phyloP scores from a whole-genome alignment of 2,113 vertebrate species.

The Pontoporia blainvillei region DNA sequence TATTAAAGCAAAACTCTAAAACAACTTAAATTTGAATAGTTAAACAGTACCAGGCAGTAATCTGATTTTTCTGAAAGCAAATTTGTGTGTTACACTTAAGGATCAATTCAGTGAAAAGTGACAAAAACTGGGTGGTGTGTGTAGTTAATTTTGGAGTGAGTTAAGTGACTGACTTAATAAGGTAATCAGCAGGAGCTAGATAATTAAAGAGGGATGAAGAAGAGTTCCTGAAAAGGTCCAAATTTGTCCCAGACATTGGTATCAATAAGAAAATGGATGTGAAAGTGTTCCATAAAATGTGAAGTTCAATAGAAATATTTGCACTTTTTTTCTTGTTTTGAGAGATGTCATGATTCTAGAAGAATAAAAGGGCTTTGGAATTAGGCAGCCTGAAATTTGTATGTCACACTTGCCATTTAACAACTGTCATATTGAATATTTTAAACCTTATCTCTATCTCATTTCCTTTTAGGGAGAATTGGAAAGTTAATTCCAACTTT shows the following conservation, averaged over 20 bases:
- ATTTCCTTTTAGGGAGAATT: not conserved
- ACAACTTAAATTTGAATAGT: not conserved
- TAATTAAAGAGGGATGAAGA: not conserved
- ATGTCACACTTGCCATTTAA: not conserved
- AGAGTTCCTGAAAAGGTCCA: not conserved
- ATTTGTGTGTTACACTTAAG: not conserved
- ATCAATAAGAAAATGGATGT: not conserved
- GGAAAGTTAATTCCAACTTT: not conserved
- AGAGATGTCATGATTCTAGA: not conserved
- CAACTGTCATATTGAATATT: not conserved
- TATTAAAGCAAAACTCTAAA: not conserved
- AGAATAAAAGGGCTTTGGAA: not conserved
- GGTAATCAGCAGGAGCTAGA: not conserved
- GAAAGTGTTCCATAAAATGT: not conserved
- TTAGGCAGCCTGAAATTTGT: not conserved
- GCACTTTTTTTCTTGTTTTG: not conserved
- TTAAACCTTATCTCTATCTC: not conserved
- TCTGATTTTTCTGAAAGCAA: not conserved
- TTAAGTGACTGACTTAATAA: not conserved
- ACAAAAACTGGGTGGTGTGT: not conserved
- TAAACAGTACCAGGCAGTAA: not conserved
- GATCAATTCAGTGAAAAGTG: not conserved
- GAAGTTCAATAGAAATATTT: not conserved
- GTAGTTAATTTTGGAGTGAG: not conserved
- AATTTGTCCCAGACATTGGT: not conserved